These are phyloP conservation scores for Rotaria macrura DNA, from an alignment of 2,888 invertebrate species.

Conservation along the genomic window DNA sequence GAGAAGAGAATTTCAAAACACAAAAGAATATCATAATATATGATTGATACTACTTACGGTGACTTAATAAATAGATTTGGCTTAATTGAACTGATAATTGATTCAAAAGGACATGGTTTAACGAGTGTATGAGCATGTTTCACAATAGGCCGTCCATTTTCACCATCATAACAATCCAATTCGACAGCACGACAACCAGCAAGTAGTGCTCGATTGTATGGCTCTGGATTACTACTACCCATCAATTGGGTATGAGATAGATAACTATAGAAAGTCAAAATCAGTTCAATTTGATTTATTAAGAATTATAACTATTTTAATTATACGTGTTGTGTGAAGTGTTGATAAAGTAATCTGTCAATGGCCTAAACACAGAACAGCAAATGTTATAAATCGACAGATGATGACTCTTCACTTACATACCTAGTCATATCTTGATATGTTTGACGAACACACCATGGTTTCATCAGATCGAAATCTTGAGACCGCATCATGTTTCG, in stretches of 20 bases:
- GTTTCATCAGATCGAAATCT: neutral
- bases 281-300: neutral
- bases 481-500: neutral
- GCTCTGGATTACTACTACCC: neutral
- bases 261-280: neutral
- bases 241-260: neutral
- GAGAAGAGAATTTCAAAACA: no score
- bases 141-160: neutral
- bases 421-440: constrained; percentile 22
- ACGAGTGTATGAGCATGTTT: neutral
- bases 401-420: no score
- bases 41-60: no score
- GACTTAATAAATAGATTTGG: neutral
- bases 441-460: neutral
- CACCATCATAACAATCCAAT: neutral
- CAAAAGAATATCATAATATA: no score
- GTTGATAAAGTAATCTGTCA: neutral
- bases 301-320: neutral
- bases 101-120: neutral
- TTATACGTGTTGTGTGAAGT: neutral
- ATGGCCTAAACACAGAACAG: neutral
- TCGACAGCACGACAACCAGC: neutral
- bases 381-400: no score
- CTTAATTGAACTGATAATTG: neutral
- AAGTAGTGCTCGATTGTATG: neutral